Evolutionary conservation across 1,140 invertebrate species (phyloP), one percentile per base, ranked within the genome.

Genomic region (Acromyrmex echinatior): DNA sequence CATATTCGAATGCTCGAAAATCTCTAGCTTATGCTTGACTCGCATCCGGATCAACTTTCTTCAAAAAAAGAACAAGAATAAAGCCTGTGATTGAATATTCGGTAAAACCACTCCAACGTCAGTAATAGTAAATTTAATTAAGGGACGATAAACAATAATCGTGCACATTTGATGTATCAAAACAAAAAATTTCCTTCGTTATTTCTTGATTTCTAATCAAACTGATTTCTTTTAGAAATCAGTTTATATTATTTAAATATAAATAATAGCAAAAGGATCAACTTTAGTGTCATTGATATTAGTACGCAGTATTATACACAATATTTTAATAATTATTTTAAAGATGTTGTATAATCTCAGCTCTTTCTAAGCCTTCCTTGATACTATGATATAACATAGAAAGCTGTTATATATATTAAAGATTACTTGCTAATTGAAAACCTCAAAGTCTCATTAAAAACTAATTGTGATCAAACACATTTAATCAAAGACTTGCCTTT

Each of bases 291-390:
- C 25, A 73, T 6, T 31, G 70, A 73, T 18, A 73, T 31, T 73
- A 10, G 16, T 53, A 53, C 2, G 49, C 14, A 51, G 4, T 3
- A 25, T 28, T 53, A 65, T 18, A 35, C n/a, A 45, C 9, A 45
- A 45, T 70, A 6, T 31, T 51, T 73, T 53, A 49, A 73, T 73
- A n/a, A 73, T 73, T 31, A 73, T 53, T 73, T 53, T 0, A 53
- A 71, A 53, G 7, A 31, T 53, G 16, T 25, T 14, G 3, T 10
- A 16, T 7, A 71, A 71, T 3, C 5, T 31, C 21, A n/a, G 5
- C n/a, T n/a, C 21, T 70, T 9, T 18, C 51, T 21, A 3, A 12
- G 1, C 4, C 6, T 28, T 28, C 14, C 45, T 71, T 45, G 7
- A 28, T 70, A 3, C 4, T 3, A 53, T 6, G 10, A 10, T 53